Conservation (phyloP, 2,113 vertebrate species). For the Malurus melanocephalus region DNA sequence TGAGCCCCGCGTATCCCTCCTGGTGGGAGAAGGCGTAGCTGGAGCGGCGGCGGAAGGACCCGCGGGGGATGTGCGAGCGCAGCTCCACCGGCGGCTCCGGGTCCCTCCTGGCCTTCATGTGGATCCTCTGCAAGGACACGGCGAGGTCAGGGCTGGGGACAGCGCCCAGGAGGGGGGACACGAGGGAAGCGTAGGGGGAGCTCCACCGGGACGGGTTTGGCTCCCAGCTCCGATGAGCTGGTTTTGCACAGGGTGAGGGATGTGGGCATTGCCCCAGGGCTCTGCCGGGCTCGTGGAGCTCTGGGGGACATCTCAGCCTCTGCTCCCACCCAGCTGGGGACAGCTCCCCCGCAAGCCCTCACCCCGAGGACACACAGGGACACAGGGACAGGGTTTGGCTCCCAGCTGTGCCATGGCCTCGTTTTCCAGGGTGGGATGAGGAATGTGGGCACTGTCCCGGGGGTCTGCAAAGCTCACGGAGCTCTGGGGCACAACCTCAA, state of each 20-base stretch:
- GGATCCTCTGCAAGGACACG: background rate
- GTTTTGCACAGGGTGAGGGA: background rate
- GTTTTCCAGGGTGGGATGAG: background rate
- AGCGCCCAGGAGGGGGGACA: too few relatives aligned
- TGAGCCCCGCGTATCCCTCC: conserved; percentile 73
- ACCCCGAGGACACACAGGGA: background rate
- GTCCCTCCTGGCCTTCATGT: background rate
- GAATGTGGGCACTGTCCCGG: background rate
- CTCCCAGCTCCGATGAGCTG: background rate
- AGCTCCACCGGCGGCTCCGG: conserved; percentile 46
- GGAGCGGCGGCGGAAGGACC: conserved; percentile 65
- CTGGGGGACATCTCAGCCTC: background rate
- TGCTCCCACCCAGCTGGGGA: background rate
- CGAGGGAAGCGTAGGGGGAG: fast-evolving
- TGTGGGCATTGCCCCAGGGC: background rate
- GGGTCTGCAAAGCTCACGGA: background rate
- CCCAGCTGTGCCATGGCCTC: background rate
- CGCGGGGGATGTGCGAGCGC: conserved; percentile 20
- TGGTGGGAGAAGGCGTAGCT: conserved; percentile 84
- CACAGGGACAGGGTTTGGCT: background rate
- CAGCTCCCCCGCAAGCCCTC: background rate
- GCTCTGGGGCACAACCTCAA: background rate
- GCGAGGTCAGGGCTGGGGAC: background rate
- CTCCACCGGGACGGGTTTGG: background rate
- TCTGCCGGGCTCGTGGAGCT: background rate